Base-by-base conservation (phyloP, 2,888 invertebrate species). In the Candidula unifasciata region DNA sequence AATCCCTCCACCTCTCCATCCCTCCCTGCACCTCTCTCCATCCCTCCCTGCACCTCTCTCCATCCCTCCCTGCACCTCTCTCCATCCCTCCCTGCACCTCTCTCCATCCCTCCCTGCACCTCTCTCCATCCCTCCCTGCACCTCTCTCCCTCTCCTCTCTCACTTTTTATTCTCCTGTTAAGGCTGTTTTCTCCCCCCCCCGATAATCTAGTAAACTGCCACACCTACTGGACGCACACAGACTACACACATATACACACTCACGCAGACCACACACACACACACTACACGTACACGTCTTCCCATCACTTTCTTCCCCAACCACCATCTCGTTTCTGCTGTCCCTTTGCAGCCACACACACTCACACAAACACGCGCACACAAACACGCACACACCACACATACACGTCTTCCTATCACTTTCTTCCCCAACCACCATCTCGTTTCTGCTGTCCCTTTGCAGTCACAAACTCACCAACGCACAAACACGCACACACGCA, bases 71-170 rank as follows among this genome's bases (percentile, higher is more conserved):
- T 66, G 0, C 66, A 1, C 3, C 30, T 30, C 1, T 66, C 30
- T 1, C 66, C 44, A 44, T 54, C 5, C 6, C 5, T n/a, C 30
- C 52, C 44, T 13, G 6, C 44, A 1, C 44, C 13, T 6, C 57
- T 27, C 16, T 35, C 64, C n/a, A 24, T 33, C 35, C 30, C 37
- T 64, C 66, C 21, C 0, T 66, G n/a, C n/a, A n/a, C n/a, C 60
- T 78, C 77, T 54, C 77, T 74, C 74, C 5, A 18, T 35, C 74
- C 21, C 18, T 35, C 77, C 54, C 60, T 27, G 57, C 54, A 57
- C 57, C 60, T 27, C 74, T 74, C 24, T 74, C 74, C 8, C 44
- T 44, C 74, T 35, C 74, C n/a, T 24, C 35, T 71, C 27, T 0
- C 8, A 21, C 8, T n/a, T n/a, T n/a, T n/a, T n/a, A n/a, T n/a